These are phyloP conservation scores for Sphenodon punctatus DNA, from an alignment of 2,797 vertebrate genomes.

Conservation along the genomic window DNA sequence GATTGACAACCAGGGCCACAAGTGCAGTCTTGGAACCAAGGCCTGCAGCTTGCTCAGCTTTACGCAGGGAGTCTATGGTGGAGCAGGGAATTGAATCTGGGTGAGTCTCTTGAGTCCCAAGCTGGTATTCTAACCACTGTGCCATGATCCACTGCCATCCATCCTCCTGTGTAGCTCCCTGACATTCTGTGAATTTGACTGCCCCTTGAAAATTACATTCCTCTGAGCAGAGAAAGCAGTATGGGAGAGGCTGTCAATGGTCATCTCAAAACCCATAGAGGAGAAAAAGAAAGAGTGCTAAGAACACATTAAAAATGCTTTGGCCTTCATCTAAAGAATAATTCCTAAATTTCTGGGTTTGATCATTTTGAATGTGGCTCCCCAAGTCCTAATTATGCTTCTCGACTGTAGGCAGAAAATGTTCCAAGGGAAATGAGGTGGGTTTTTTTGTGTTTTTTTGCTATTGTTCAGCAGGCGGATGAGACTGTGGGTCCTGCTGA, in stretches of 20 bases:
- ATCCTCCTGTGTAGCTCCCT: no score
- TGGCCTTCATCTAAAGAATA: background rate
- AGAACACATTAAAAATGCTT: background rate
- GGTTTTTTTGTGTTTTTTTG: no score
- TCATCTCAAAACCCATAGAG: background rate
- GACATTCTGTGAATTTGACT: rapidly evolving
- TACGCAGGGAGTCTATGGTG: no score
- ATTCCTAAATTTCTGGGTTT: background rate
- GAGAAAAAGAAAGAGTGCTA: background rate
- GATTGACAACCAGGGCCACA: no score
- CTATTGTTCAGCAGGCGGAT: background rate
- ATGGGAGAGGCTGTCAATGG: background rate
- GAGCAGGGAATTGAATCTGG: no score
- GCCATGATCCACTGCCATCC: no score
- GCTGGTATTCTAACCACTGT: no score
- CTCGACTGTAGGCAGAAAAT: background rate
- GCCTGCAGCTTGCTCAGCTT: no score
- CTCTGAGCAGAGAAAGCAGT: rapidly evolving
- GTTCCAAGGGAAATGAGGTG: background rate
- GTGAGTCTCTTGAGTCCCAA: no score
- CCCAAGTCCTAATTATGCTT: background rate
- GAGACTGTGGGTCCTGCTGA: background rate
- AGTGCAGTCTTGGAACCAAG: no score
- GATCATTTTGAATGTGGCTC: background rate
- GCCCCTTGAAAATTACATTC: background rate